Base-by-base conservation (phyloP, 2,888 invertebrate species). In the Diadegma fenestrale region DNA sequence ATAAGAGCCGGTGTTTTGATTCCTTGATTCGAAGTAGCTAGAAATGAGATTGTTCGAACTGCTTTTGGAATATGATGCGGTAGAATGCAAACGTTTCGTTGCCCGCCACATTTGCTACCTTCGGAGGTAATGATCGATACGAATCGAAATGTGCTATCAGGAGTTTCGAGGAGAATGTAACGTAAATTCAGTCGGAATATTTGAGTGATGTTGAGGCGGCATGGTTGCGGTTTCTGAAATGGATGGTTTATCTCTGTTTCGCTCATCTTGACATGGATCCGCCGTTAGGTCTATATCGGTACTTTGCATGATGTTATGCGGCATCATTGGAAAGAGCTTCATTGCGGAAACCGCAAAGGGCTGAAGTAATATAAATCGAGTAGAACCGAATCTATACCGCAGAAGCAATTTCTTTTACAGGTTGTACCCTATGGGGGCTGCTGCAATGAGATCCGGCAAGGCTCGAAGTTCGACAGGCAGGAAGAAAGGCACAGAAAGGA, bases 371-470 rank as follows among this genome's bases (percentile, higher is more conserved):
- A 78, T 80, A 76, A 84, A 84, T 69, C 64, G 80, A 68, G 80
- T 84, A 79, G 75, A 43, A 73, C 75, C 54, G 73, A 81, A 84
- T 81, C 48, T 48, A 17, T 51, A 81, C 80, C 73, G 77, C 84
- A 84, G 68, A 73, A 64, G 77, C 80, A 84, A 84, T 84, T 81
- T 84, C 73, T 80, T 84, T 54, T 22, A 68, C 58, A 63, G 72
- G 61, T 69, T 66, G 41, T 51, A 61, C 63, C 48, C 58, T 58
- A 77, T 77, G 72, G 84, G 48, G 54, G 68, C 68, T 84, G 68
- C 68, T 84, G 72, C 68, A 77, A 77, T 58, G 37, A 41, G 66
- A 51, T 43, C 45, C 26, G 48, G 43, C 48, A 33, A 41, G 72
- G 72, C 51, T 54, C 8, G 45, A 30, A n/a, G 66, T 22, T 45